Evolutionary conservation across 2,888 invertebrate species (phyloP), one percentile per base, ranked within the genome.

Genomic region (Agrilus biguttatus): DNA sequence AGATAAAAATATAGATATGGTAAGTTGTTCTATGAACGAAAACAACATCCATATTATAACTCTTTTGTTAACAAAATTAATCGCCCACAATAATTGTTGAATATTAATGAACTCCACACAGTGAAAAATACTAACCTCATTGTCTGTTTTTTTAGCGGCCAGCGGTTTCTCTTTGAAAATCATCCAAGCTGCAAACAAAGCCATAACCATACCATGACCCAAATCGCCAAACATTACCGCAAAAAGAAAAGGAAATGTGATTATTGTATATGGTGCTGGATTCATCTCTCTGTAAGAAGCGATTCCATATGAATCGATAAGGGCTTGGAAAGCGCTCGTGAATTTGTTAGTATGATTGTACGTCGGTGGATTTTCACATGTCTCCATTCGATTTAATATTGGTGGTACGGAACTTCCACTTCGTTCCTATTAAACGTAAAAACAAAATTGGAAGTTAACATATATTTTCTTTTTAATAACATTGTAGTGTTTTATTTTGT

Each of bases 161-260:
- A 98, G 70, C 33, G 83, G 83, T 59, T 92, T 93, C 70, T 98
- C 97, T 64, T 84, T 86, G 49, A 91, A 69, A 51, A 96, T 87
- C 89, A 98, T 91, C 86, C 88, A 96, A 39, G 82, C 78, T 13
- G 88, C 96, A 66, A 93, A 93, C 8, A 81, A 62, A 39, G 89
- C 79, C 92, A 98, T 91, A 40, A 98, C 71, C 1, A 84, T 69
- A 44, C 96, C 96, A 66, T 98, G 97, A 0, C 97, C 97, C 47
- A 85, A 71, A 70, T 98, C 97, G n/a, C 97, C 95, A 70, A 97
- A 97, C 96, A 97, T 97, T 52, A 97, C 86, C 51, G 92, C 90
- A 68, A 97, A 97, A 58, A 97, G 71, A 71, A 97, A 97, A 44
- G 96, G 96, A 67, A 97, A 97, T 7, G 96, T 93, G 45, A 97